Conservation (phyloP, 2,797 vertebrate species). For the Synaphobranchus kaupii region DNA sequence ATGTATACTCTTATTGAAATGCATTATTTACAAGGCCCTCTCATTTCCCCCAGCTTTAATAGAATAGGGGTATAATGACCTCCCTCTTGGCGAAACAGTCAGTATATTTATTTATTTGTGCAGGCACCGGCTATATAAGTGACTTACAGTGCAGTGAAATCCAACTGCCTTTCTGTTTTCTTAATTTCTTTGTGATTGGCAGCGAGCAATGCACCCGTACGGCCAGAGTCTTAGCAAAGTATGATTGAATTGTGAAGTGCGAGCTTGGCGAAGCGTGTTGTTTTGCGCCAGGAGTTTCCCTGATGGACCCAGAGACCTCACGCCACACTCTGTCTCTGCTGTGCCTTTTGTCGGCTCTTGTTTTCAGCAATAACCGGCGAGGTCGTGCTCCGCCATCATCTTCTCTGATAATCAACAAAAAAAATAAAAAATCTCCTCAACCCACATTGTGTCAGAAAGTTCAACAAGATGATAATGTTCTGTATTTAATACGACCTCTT, state of each 20-base stretch:
- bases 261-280: neutral
- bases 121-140: constrained; percentile 29
- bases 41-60: constrained; percentile 14
- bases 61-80: constrained; percentile 26
- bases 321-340: neutral
- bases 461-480: neutral
- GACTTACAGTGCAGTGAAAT: neutral
- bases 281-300: neutral
- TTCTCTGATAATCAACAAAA: neutral
- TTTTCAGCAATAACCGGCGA: neutral
- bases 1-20: constrained; percentile 23
- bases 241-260: constrained; percentile 8
- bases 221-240: neutral
- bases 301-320: neutral
- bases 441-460: neutral
- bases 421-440: neutral
- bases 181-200: neutral
- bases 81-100: constrained; percentile 21
- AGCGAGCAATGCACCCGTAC: neutral
- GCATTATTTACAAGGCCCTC: constrained; percentile 42
- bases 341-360: neutral
- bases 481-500: neutral
- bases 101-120: constrained; percentile 32
- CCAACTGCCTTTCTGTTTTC: neutral
- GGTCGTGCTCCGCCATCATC: neutral